Percentiles rank a stretch among this genome's conserved stretches.
phyloP scores from a whole-genome alignment of 53 echinoderm and acorn worm genomes.

The Stichopus horrens region DNA sequence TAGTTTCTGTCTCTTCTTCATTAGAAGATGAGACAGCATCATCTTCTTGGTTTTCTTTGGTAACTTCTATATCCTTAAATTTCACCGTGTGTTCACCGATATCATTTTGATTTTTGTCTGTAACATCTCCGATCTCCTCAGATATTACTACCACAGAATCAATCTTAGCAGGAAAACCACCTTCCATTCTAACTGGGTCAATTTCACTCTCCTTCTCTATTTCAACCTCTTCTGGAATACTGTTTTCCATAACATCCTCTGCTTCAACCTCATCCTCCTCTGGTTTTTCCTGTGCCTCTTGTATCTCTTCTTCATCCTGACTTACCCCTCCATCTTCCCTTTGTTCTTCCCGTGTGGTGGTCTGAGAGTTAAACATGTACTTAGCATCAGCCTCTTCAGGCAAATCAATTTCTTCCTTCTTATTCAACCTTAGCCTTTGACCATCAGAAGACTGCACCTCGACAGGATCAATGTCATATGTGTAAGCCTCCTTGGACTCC shows the following conservation, averaged over 20 bases:
- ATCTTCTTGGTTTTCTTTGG: background rate
- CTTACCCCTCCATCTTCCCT: constrained; percentile 6
- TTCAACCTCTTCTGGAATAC: background rate
- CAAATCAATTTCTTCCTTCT: background rate
- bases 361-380: background rate
- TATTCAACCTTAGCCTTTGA: background rate
- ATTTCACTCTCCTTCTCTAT: background rate
- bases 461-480: constrained; percentile 46
- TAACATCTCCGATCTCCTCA: background rate
- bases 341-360: background rate
- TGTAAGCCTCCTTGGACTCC: constrained; percentile 27
- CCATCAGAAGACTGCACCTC: background rate
- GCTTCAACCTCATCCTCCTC: constrained; percentile 26
- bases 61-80: background rate
- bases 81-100: background rate
- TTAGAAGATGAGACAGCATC: background rate
- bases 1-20: background rate
- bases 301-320: background rate
- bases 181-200: background rate
- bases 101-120: background rate
- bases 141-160: background rate
- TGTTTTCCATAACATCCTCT: background rate
- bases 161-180: too few relatives aligned
- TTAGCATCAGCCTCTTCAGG: background rate
- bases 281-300: constrained; percentile 30